Percentiles rank a stretch among this genome's conserved stretches.
These are phyloP conservation scores for Pedicia rivosa DNA, from an alignment of 2,888 invertebrate genomes.

Conservation along the genomic window DNA sequence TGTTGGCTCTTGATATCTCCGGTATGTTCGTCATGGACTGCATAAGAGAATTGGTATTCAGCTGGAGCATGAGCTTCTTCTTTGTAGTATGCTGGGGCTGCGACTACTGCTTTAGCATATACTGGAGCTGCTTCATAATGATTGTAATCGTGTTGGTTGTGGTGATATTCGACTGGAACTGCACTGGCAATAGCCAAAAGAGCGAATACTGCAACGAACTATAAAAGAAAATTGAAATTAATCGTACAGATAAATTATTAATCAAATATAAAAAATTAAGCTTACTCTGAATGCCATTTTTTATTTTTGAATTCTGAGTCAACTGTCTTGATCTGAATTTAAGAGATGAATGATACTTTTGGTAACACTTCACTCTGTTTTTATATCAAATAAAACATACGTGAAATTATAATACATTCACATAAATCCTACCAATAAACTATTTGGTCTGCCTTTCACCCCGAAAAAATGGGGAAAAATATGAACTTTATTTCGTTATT, in stretches of 20 bases:
- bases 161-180: background rate
- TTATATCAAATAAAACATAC: background rate
- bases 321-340: background rate
- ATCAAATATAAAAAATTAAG: background rate
- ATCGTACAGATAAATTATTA: too few relatives aligned
- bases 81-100: slow-evolving; percentile 3
- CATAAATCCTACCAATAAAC: too few relatives aligned
- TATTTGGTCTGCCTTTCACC: too few relatives aligned
- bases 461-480: too few relatives aligned
- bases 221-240: too few relatives aligned
- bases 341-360: background rate
- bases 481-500: too few relatives aligned
- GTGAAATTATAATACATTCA: too few relatives aligned
- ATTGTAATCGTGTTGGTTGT: slow-evolving; percentile 5
- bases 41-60: slow-evolving; percentile 33
- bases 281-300: slow-evolving; percentile 4
- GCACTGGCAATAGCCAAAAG: slow-evolving; percentile 7
- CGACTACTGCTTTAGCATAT: background rate
- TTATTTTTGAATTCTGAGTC: background rate
- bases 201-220: slow-evolving; percentile 1
- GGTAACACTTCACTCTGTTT: background rate
- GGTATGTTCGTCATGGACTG: slow-evolving; percentile 33
- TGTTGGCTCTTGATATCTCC: slow-evolving; percentile 36
- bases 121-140: slow-evolving; percentile 18
- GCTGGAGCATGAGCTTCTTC: slow-evolving; percentile 30